Evolutionary conservation across 2,113 vertebrate genomes (phyloP).

Genomic region (Caretta caretta): DNA sequence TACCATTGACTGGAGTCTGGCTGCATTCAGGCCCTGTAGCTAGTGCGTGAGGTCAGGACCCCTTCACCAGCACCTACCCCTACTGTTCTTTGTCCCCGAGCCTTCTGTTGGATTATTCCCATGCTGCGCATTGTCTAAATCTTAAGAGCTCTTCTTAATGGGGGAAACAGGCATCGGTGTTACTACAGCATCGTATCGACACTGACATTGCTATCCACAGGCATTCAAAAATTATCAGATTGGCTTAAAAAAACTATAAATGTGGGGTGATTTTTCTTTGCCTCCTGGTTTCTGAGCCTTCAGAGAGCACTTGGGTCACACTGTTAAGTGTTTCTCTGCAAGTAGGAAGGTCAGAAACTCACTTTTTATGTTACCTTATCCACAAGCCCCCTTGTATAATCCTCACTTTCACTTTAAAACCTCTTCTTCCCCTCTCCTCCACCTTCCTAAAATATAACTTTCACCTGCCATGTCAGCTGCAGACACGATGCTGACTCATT

Average conservation of each 20-base stretch:
- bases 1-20: neutral
- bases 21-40: neutral
- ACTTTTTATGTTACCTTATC: neutral
- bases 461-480: neutral
- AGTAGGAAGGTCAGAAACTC: neutral
- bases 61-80: too few species aligned
- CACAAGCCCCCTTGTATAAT: neutral
- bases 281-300: neutral
- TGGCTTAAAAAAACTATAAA: neutral
- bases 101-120: neutral
- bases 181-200: neutral
- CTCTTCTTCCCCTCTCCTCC: neutral
- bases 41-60: neutral
- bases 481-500: neutral
- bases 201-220: neutral
- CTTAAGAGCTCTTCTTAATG: rapidly evolving
- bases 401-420: neutral
- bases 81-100: neutral
- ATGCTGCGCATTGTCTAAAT: neutral
- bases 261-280: neutral
- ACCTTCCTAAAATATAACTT: neutral
- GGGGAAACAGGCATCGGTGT: too few species aligned
- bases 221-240: neutral
- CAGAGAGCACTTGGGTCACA: neutral
- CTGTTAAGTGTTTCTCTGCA: neutral